Conservation (phyloP, 1,140 invertebrate genomes). For the Drosophila biarmipes region DNA sequence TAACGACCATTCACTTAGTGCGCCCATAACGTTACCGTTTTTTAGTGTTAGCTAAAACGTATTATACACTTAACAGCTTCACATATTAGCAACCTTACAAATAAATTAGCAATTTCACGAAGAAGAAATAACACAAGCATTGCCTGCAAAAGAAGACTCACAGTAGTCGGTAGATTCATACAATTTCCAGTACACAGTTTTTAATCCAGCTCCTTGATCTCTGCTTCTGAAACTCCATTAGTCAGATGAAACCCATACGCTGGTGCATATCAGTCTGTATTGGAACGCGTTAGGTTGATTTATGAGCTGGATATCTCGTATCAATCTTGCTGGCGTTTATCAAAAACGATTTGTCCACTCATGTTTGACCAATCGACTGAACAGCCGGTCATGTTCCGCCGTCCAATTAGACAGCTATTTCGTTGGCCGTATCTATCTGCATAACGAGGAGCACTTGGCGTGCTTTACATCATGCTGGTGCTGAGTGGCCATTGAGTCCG, state of each 20-base stretch:
- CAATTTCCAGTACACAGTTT: not conserved
- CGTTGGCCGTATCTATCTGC: conserved; percentile 20
- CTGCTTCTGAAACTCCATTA: not conserved
- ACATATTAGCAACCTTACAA: not conserved
- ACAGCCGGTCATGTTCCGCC: conserved; percentile 32
- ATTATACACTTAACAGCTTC: not conserved
- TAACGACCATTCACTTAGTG: not conserved
- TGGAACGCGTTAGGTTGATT: conserved; percentile 1
- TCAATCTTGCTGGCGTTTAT: conserved; percentile 52
- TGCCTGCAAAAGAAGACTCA: not conserved
- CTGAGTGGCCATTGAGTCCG: conserved; percentile 23
- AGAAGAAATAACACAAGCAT: not conserved
- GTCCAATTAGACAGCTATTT: conserved; percentile 35
- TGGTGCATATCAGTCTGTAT: not conserved
- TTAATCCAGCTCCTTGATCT: not conserved
- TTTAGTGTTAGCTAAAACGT: not conserved
- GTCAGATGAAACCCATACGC: not conserved
- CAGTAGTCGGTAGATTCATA: too few relatives aligned
- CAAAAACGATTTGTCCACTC: conserved; percentile 64
- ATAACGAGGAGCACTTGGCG: conserved; percentile 44
- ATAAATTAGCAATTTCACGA: not conserved
- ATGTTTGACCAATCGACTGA: conserved; percentile 32
- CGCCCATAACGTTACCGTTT: not conserved
- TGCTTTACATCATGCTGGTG: conserved; percentile 37
- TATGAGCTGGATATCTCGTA: conserved; percentile 21